Base-by-base conservation (phyloP, 2,113 vertebrate species). In the Megaceryle maxima region DNA sequence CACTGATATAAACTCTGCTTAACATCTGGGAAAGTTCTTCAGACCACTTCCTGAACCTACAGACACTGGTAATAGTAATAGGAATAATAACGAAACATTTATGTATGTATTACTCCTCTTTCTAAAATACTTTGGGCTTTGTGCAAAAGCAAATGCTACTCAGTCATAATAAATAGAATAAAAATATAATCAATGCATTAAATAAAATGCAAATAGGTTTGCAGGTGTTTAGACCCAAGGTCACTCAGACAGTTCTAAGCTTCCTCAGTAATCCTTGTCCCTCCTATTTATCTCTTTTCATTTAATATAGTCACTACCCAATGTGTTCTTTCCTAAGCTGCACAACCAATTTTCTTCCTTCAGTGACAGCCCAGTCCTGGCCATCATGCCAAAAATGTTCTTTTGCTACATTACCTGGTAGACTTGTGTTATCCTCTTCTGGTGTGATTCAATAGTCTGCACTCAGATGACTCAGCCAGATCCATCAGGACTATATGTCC, bases 151-250 rank as follows among this genome's bases (percentile, higher is more conserved):
- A 90, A 93, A 95, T 55, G 39, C 20, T 53, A 87, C 78, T 19
- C 73, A 87, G 75, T 94, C 62, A 93, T 95, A 94, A 95, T 37
- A 96, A 94, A 91, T 55, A 87, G 33, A 73, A 91, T 79, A 79
- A 91, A 93, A 48, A 0, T 35, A 57, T 74, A 96, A 93, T 92
- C 94, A 93, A 93, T 79, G 50, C 1, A 37, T 26, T 31, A 87
- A 87, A 72, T 87, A 90, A 95, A 93, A 90, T 70, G 25, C 18
- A 83, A 86, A 78, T 44, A 55, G n/a, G 21, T 84, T 95, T 93
- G 94, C 83, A 96, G 94, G 90, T 96, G 94, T 48, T 83, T 82
- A 85, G 60, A 75, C 53, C 13, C 22, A 43, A 74, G 68, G 86
- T 88, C 76, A 78, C 50, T 7, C 68, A 80, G 48, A 66, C 75